A percentile compares a stretch with the other conserved stretches of the same genome.
phyloP scores from a whole-genome alignment of 2,888 invertebrate genomes.

The Drosophila buzzatii region DNA sequence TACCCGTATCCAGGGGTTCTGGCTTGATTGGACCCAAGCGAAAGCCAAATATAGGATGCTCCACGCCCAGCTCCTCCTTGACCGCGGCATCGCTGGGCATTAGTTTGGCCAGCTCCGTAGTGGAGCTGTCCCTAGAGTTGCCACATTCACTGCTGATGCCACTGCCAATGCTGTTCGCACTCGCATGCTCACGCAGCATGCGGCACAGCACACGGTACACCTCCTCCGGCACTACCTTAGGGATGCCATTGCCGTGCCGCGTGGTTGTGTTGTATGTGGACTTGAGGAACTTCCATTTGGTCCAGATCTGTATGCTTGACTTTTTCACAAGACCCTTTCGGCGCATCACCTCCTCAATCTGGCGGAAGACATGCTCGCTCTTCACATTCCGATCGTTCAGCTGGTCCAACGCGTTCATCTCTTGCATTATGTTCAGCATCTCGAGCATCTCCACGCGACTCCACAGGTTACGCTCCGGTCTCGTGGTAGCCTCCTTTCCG shows the following conservation, averaged over 20 bases:
- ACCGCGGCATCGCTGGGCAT: constrained; percentile 17
- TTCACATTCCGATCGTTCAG: constrained; percentile 83
- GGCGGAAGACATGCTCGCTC: constrained; percentile 83
- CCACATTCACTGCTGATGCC: constrained; percentile 66
- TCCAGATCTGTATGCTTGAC: constrained; percentile 84
- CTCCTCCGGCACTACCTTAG: constrained; percentile 82
- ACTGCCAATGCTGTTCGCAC: constrained; percentile 30
- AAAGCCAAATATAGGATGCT: constrained; percentile 84
- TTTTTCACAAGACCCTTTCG: constrained; percentile 83
- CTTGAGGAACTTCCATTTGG: constrained; percentile 85
- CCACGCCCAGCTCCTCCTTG: constrained; percentile 64
- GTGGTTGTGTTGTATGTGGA: constrained; percentile 84
- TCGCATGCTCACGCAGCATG: constrained; percentile 65
- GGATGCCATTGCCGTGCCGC: constrained; percentile 81
- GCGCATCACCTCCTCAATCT: constrained; percentile 82
- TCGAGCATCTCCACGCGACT: constrained; percentile 83
- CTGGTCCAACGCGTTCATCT: constrained; percentile 79
- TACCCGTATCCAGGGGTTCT: constrained; percentile 83
- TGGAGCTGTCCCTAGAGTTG: constrained; percentile 72
- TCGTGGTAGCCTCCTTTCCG: constrained; percentile 45
- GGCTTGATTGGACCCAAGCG: constrained; percentile 83
- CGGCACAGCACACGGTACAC: constrained; percentile 79
- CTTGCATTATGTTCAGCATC: constrained; percentile 82
- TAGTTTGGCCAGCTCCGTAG: constrained; percentile 30
- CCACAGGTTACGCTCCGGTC: constrained; percentile 84